Base-by-base conservation (phyloP, 2,797 vertebrate genomes). In the Rhinophrynus dorsalis region DNA sequence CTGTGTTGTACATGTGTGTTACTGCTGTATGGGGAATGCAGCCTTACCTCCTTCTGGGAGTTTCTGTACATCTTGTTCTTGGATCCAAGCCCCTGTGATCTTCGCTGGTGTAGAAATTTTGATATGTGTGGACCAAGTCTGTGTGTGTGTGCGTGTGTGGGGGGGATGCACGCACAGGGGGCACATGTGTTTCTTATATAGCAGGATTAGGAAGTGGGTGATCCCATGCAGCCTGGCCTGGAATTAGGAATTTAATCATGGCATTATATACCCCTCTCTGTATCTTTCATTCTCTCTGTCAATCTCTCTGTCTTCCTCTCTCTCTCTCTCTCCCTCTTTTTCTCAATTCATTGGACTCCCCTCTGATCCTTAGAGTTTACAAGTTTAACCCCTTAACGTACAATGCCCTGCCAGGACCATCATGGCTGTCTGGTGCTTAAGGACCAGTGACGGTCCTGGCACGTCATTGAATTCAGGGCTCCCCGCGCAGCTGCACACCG, bases 141-240 rank as follows among this genome's bases (percentile, higher is more conserved):
- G 42, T n/a, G n/a, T n/a, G n/a, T n/a, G n/a, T n/a, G n/a, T n/a
- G n/a, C n/a, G n/a, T n/a, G n/a, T n/a, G n/a, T 17, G 40, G 61
- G 54, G 32, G 33, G 26, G 11, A 11, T 26, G 15, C 48, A 20
- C 20, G n/a, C 29, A 11, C 24, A 3, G 47, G 40, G 26, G 27
- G 58, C 20, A 45, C 69, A 73, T 52, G 17, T 73, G 69, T 54
- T 73, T 66, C 17, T 52, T 35, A 65, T 72, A 72, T 58, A 40
- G 44, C n/a, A 56, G 24, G 27, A 65, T 64, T 42, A 42, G 3
- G 23, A n/a, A 13, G 15, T 9, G 30, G n/a, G 38, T 29, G 15
- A 62, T 18, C 38, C 67, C 57, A 44, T 60, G 27, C 7, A 42
- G 24, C 7, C 32, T 33, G 32, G 54, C 27, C 17, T 24, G n/a